Evolutionary conservation across 2,888 invertebrate genomes (phyloP).

Genomic region (Xestobium rufovillosum): DNA sequence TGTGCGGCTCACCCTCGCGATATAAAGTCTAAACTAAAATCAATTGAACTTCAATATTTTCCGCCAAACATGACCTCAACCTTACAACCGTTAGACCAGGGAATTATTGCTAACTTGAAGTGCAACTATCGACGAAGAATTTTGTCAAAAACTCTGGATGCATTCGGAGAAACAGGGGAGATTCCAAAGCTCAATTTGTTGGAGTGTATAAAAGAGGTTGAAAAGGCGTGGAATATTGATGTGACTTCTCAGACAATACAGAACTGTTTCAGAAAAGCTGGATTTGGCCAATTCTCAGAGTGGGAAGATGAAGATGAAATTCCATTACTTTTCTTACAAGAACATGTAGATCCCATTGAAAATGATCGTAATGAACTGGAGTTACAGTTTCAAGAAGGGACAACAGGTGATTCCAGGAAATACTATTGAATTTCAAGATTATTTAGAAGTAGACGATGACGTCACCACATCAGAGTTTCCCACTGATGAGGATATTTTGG

Average conservation of each 20-base stretch:
- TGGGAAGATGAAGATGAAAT: slow-evolving; percentile 20
- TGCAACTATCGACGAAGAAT: slow-evolving; percentile 17
- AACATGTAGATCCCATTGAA: slow-evolving; percentile 10
- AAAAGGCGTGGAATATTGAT: slow-evolving; percentile 21
- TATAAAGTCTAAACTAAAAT: slow-evolving; percentile 10
- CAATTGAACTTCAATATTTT: slow-evolving; percentile 22
- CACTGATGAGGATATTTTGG: slow-evolving; percentile 19
- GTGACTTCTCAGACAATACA: slow-evolving; percentile 16
- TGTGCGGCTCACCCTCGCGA: slow-evolving; percentile 16
- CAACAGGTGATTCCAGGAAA: slow-evolving; percentile 9
- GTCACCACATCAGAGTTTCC: slow-evolving; percentile 18
- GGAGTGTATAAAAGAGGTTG: slow-evolving; percentile 16
- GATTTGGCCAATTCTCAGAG: slow-evolving; percentile 18
- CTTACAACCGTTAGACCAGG: slow-evolving; percentile 28
- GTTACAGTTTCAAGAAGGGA: slow-evolving; percentile 14
- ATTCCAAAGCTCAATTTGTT: slow-evolving; percentile 19
- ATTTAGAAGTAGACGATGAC: slow-evolving; percentile 15
- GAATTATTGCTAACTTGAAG: slow-evolving; percentile 21
- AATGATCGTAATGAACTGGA: slow-evolving; percentile 10
- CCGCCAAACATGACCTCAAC: slow-evolving; percentile 28
- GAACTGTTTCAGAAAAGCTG: slow-evolving; percentile 25
- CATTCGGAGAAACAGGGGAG: slow-evolving; percentile 14
- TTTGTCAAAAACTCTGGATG: slow-evolving; percentile 18
- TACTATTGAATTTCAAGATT: slow-evolving; percentile 15
- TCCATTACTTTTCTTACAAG: slow-evolving; percentile 16